Evolutionary conservation across 2,888 invertebrate species (phyloP), one percentile per base, ranked within the genome.

Genomic region (Saturnia japonica): DNA sequence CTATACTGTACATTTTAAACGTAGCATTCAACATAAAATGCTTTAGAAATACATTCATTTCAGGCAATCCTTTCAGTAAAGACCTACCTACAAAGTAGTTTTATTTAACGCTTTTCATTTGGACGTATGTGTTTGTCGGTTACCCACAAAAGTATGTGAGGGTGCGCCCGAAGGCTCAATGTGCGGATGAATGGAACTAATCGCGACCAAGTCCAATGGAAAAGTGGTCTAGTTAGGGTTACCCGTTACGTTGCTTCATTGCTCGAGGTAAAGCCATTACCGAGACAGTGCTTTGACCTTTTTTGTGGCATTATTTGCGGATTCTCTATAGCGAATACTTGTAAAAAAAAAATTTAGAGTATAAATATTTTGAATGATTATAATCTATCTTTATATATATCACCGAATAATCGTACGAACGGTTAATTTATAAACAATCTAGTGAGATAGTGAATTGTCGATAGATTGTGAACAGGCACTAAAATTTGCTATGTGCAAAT

Each of bases 131-230:
- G 74, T 76, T 77, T 77, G 77, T 76, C 75, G 70, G 71, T 60
- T 54, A 62, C 62, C 68, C 67, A 77, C 76, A 75, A 76, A 75
- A 73, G 73, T 72, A 70, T 73, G 67, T 67, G 73, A 77, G 72
- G 70, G 68, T 70, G 14, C 71, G 74, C 74, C 70, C 70, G 12
- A 72, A 71, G 69, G 74, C 74, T 73, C 71, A 73, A 47, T 42
- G 43, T 70, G 79, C 81, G 86, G 77, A 79, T 85, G 80, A 82
- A 78, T 78, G 75, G 78, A 83, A 75, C 80, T 82, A 86, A 88
- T 88, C 80, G 83, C 81, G 83, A 81, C 72, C 80, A 80, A 85
- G 80, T 84, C 82, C 81, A 73, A 79, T 77, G 84, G 85, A 85
- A 88, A 85, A 84, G 76, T 77, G 78, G 76, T 77, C 72, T 74